phyloP scores from a whole-genome alignment of 92 coral and sea anemone genomes.

The Epizoanthus fatuus region DNA sequence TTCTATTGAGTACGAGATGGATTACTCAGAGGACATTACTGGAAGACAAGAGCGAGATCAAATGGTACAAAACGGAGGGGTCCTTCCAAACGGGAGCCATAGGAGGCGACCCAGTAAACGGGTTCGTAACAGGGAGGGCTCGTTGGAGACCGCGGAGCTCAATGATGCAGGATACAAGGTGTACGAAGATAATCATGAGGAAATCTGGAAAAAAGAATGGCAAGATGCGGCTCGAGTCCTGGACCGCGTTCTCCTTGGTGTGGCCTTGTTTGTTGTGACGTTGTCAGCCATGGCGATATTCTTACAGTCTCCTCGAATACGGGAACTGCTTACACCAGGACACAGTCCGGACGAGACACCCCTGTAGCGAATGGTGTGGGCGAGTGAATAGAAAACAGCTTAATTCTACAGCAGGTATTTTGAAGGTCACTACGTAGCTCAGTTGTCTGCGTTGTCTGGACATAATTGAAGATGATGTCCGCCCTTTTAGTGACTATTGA shows the following conservation, averaged over 20 bases:
- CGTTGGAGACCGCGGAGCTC: constrained; percentile 42
- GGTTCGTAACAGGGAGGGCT: constrained; percentile 72
- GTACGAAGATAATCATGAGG: constrained; percentile 69
- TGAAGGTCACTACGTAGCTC: too few species aligned
- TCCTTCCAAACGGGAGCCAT: constrained; percentile 65
- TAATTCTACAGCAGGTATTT: too few species aligned
- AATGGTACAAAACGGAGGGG: constrained; percentile 86
- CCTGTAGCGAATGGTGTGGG: not conserved
- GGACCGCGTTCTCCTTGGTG: constrained; percentile 87
- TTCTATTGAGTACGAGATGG: constrained; percentile 90
- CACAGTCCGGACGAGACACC: not conserved
- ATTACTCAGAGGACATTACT: constrained; percentile 69
- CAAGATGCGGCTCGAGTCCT: constrained; percentile 91
- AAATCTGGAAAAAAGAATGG: constrained; percentile 85
- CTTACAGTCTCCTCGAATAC: constrained; percentile 89
- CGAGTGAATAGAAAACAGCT: too few species aligned
- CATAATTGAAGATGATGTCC: too few species aligned
- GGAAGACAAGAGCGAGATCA: constrained; percentile 72
- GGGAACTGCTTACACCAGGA: constrained; percentile 82
- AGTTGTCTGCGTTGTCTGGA: too few species aligned
- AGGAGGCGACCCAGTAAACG: constrained; percentile 76
- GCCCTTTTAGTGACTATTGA: too few species aligned
- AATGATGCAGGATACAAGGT: constrained; percentile 55
- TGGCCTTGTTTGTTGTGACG: constrained; percentile 83
- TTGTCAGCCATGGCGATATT: constrained; percentile 89